These are phyloP conservation scores for Echiichthys vipera DNA, from an alignment of 2,797 vertebrate species.

Conservation along the genomic window DNA sequence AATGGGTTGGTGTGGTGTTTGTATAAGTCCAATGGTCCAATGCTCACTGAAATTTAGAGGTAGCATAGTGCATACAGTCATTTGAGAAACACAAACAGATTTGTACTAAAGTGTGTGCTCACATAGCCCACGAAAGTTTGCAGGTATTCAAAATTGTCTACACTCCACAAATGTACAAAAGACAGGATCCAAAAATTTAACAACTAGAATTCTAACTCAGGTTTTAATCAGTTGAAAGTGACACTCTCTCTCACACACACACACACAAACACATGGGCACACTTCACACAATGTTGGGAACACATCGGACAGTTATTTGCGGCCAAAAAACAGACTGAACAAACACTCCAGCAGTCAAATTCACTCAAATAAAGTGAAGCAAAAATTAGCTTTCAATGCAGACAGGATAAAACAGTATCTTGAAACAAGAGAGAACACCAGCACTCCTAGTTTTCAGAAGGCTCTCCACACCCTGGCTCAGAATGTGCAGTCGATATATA, in stretches of 20 bases:
- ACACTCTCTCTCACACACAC: slow-evolving; percentile 14
- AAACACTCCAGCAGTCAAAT: slow-evolving; percentile 10
- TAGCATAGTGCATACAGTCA: not conserved
- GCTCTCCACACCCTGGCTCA: slow-evolving; percentile 1
- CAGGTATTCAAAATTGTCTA: not conserved
- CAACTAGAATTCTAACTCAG: not conserved
- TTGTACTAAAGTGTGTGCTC: slow-evolving; percentile 2
- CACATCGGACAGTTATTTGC: slow-evolving; percentile 23
- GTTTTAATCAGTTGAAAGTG: slow-evolving; percentile 13
- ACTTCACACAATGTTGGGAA: slow-evolving; percentile 9
- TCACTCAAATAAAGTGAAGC: not conserved
- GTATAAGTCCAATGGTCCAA: not conserved
- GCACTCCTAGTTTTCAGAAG: slow-evolving; percentile 23
- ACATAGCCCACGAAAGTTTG: not conserved
- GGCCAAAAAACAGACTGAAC: not conserved
- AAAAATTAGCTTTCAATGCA: not conserved
- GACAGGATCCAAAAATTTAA: not conserved
- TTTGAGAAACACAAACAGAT: not conserved
- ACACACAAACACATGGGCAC: not conserved
- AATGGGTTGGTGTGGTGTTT: not conserved
- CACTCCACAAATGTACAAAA: not conserved
- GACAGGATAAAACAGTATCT: slow-evolving; percentile 15
- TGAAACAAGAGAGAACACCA: slow-evolving; percentile 2
- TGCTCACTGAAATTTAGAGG: not conserved
- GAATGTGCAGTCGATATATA: slow-evolving; percentile 37